A percentile compares a stretch with the other conserved stretches of the same genome.
These are phyloP conservation scores for Nycteola revayana DNA, from an alignment of 2,888 invertebrate species.

Conservation along the genomic window DNA sequence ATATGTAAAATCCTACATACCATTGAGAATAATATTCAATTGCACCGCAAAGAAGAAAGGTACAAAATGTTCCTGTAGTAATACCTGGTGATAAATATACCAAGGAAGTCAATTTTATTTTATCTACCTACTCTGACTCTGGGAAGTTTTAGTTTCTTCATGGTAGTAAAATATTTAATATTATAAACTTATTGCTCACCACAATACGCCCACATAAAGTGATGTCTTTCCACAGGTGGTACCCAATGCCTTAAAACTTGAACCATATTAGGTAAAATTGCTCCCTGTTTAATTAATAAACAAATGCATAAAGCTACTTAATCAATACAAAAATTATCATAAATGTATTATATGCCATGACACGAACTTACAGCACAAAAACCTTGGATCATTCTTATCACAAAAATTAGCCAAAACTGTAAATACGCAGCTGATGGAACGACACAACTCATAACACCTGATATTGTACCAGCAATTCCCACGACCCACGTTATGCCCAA, in stretches of 20 bases:
- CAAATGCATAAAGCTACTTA: too few species aligned
- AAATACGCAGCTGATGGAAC: constrained; percentile 63
- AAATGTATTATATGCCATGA: too few species aligned
- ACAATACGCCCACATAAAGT: constrained; percentile 77
- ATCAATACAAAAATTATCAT: neutral
- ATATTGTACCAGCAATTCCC: constrained; percentile 57
- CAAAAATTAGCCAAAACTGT: constrained; percentile 61
- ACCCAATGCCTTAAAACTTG: constrained; percentile 72
- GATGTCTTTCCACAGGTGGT: constrained; percentile 69
- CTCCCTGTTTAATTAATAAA: constrained; percentile 56
- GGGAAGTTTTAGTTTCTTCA: too few species aligned
- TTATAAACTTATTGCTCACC: too few species aligned
- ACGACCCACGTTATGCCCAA: constrained; percentile 71
- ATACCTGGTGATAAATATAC: too few species aligned
- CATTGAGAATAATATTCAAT: constrained; percentile 84
- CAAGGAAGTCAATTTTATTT: too few species aligned
- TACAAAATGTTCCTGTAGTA: constrained; percentile 83
- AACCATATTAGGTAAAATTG: constrained; percentile 75
- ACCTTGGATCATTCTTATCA: constrained; percentile 57
- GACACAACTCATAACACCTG: constrained; percentile 59
- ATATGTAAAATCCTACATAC: constrained; percentile 85
- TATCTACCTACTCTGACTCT: too few species aligned
- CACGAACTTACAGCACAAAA: constrained; percentile 75
- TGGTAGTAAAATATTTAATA: too few species aligned
- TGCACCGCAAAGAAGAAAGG: constrained; percentile 84